Base-by-base conservation (phyloP, 2,113 vertebrate genomes). In the Morone chrysops region DNA sequence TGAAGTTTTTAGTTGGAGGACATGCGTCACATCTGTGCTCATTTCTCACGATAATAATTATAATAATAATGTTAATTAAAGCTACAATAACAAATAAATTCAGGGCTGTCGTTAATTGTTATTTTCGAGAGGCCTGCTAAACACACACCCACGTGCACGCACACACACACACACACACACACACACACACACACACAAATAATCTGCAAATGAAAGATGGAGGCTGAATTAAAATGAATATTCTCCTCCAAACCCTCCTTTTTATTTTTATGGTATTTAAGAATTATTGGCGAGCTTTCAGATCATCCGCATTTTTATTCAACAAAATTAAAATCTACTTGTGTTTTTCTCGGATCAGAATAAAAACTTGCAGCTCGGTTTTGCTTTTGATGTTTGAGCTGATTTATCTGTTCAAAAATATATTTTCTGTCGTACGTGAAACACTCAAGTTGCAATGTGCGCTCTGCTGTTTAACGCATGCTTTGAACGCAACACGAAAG, bases 121-220 rank as follows among this genome's bases (percentile, higher is more conserved):
- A 17, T 70, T 63, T 56, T 20, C 0, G 2, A 36, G 31, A 74
- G 56, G 82, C 75, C 82, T 63, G 36, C 60, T 17, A 75, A 6
- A 57, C 18, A 17, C 47, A 75, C 1, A 7, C 14, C 20, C 45
- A 18, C 8, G 25, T 11, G 43, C 31, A 54, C 22, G 5, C n/a
- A 31, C 50, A 54, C 50, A 18, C 22, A 4, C 57, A 6, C 36
- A 1, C 11, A 13, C 3, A 25, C 6, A 1, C 16, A 16, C 16
- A 56, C 16, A 14, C 45, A 74, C 4, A 47, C 45, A 13, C 50
- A 4, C 18, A n/a, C 31, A 40, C 36, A 40, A 60, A 53, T 41
- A 11, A 54, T 45, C 20, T 53, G 4, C 18, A 47, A 48, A 43
- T 6, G 40, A 31, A 41, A 72, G 25, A 60, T 12, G 20, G 16